Evolutionary conservation across 37 sponge, comb jelly and placozoan genomes (phyloP), one percentile per base, ranked within the genome.

Genomic region (Diacarnus erythraeanus): DNA sequence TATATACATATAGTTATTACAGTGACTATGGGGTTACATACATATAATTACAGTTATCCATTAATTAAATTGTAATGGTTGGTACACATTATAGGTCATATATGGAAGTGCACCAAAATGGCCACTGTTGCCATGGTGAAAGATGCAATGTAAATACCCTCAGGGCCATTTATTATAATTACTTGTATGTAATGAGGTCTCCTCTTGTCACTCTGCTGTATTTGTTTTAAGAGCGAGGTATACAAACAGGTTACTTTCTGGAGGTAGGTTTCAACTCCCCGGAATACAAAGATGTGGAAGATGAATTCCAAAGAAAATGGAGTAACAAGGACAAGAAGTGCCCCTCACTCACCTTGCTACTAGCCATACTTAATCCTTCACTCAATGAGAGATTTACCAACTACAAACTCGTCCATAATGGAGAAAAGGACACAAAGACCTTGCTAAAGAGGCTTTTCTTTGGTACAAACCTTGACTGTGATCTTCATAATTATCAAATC

Each of bases 301-400:
- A 72, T 2, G 10, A 23, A 5, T 72, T 72, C 26, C 44, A 43
- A 27, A 40, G 42, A 51, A 72, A 26, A 23, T 72, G 72, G 72
- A 38, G 8, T 34, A 4, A 10, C 38, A 35, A 35, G 8, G 8
- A 69, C 6, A 36, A 36, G 38, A 26, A 15, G 6, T 72, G 47
- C 42, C 72, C 72, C 38, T 8, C 2, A 23, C 2, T 72, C 3
- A 5, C 33, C 3, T 27, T 42, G 30, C 12, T 72, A 18, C 43
- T 72, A 9, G 72, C 72, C 51, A 72, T 72, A 10, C 3, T 72
- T 8, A 72, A 72, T 26, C 72, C 72, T 9, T 30, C 44, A 3
- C 30, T 42, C 18, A 39, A 72, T 3, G 72, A 15, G n/a, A 17
- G 42, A 26, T 72, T 72, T 23, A 25, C 33, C 20, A 43, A 42